A percentile compares a stretch with the other conserved stretches of the same genome.
Conservation (phyloP, 2,888 invertebrate genomes). For the Eupithecia tripunctaria region DNA sequence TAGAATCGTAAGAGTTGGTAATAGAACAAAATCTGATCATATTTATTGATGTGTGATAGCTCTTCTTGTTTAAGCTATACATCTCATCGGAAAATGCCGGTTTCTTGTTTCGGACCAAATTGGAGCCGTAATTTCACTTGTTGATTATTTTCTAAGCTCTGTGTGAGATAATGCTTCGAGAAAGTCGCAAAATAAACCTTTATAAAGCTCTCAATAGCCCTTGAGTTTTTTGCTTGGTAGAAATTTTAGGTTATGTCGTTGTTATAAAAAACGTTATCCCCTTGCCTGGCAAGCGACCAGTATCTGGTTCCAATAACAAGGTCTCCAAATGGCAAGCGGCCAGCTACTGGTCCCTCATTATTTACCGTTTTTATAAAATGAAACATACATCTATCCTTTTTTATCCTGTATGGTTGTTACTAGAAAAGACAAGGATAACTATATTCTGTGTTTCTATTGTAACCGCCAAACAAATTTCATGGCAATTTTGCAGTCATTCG, state of each 20-base stretch:
- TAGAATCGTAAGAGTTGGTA: neutral
- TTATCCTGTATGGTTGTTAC: too few relatives aligned
- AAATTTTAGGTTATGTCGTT: neutral
- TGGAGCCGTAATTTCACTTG: conserved; percentile 20
- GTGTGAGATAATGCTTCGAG: conserved; percentile 7
- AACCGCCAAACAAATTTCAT: too few relatives aligned
- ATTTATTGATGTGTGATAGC: neutral
- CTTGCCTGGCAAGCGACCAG: too few relatives aligned
- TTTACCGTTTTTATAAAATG: too few relatives aligned
- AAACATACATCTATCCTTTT: too few relatives aligned
- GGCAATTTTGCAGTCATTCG: too few relatives aligned
- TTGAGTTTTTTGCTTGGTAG: neutral
- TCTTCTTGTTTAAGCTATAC: conserved; percentile 7
- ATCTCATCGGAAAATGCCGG: conserved; percentile 28
- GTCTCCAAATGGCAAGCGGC: too few relatives aligned
- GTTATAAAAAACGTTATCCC: neutral
- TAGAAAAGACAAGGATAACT: too few relatives aligned
- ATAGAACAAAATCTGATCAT: neutral
- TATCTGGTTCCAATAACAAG: too few relatives aligned
- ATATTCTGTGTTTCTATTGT: too few relatives aligned
- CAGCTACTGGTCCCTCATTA: too few relatives aligned
- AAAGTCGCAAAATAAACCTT: conserved; percentile 8
- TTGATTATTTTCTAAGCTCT: conserved; percentile 23
- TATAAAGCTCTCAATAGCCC: neutral
- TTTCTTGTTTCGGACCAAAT: conserved; percentile 22